Percentiles rank a stretch among this genome's conserved stretches.
Conservation (phyloP, 2,888 invertebrate species). For the Gymnoscelis rufifasciata region DNA sequence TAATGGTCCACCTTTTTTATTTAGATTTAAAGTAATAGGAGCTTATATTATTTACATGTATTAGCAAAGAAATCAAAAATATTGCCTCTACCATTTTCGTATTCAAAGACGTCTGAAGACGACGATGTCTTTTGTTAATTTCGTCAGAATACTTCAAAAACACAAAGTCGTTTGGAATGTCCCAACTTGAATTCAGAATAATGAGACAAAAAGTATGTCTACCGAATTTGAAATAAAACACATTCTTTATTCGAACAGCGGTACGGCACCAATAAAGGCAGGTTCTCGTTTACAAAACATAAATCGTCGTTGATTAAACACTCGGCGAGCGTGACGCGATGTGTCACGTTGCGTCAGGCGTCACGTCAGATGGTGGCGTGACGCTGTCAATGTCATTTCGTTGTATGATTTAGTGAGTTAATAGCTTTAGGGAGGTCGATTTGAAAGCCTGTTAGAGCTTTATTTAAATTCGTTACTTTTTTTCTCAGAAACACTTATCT, state of each 20-base stretch:
- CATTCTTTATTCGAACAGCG: slow-evolving; percentile 11
- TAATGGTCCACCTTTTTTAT: no score
- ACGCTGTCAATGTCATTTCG: slow-evolving; percentile 26
- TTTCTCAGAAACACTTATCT: no score
- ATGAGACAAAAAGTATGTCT: not conserved
- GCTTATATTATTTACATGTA: not conserved
- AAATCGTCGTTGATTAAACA: slow-evolving; percentile 30
- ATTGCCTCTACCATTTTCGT: not conserved
- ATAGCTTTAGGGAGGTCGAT: slow-evolving; percentile 16
- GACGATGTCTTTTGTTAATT: no score
- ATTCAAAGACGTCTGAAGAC: not conserved
- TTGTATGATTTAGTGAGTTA: slow-evolving; percentile 27
- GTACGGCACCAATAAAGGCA: slow-evolving; percentile 20
- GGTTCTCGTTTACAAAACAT: slow-evolving; percentile 28
- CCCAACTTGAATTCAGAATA: not conserved
- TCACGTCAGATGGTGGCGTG: slow-evolving; percentile 26
- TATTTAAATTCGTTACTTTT: not conserved
- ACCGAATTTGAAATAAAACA: not conserved
- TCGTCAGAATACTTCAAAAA: no score
- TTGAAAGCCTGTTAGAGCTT: not conserved
- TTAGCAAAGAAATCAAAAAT: not conserved
- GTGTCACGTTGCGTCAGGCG: slow-evolving; percentile 23
- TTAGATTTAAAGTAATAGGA: not conserved
- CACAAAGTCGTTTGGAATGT: no score
- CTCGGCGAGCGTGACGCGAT: slow-evolving; percentile 15